Evolutionary conservation across 2,888 invertebrate species (phyloP).

Genomic region (Perithous albicinctus): DNA sequence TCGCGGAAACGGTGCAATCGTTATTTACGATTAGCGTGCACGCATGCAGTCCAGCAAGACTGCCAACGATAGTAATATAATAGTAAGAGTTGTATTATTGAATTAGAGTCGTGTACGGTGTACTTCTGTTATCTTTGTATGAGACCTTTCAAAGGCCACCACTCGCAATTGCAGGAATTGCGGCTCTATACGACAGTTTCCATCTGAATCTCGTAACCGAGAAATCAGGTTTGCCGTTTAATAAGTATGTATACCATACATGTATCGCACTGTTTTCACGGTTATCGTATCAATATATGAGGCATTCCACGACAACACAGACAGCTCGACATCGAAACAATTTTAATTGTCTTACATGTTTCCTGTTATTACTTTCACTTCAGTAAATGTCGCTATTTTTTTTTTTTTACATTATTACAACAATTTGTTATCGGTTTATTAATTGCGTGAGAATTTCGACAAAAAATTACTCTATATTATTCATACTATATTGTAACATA

Average conservation of each 20-base stretch:
- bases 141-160: conserved; percentile 45
- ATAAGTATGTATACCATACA: conserved; percentile 14
- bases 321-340: background rate
- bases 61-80: conserved; percentile 28
- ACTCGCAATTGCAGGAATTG: conserved; percentile 24
- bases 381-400: no score
- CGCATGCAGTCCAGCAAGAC: conserved; percentile 16
- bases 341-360: background rate
- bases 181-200: background rate
- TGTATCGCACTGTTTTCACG: conserved; percentile 17
- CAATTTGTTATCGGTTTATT: no score
- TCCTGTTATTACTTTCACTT: no score
- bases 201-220: conserved; percentile 21
- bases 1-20: conserved; percentile 56
- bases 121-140: background rate
- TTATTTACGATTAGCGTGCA: conserved; percentile 47
- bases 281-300: conserved; percentile 24
- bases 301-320: background rate
- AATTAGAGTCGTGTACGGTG: background rate
- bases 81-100: conserved; percentile 23
- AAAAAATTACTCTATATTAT: no score
- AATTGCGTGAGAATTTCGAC: no score
- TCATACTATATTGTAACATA: no score
- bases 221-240: conserved; percentile 34
- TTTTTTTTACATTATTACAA: no score